A percentile compares a stretch with the other conserved stretches of the same genome.
These are phyloP conservation scores for Strix uralensis DNA, from an alignment of 2,113 vertebrate genomes.

Conservation along the genomic window DNA sequence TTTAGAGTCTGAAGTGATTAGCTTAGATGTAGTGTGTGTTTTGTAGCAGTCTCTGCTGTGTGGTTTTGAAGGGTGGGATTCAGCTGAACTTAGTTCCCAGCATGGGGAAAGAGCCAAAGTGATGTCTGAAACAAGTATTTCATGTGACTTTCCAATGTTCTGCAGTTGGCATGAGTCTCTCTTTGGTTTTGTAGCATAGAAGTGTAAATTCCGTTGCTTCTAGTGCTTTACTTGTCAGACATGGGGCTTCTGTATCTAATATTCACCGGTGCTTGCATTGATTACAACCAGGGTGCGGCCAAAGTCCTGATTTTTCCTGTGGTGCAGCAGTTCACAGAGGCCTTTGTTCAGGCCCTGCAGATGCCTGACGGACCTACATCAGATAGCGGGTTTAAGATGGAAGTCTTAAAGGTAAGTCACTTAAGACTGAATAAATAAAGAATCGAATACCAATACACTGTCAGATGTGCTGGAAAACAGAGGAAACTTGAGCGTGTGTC, in stretches of 20 bases:
- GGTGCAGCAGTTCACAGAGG: conserved; percentile 97
- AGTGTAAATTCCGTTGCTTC: not conserved
- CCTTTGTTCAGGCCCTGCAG: conserved; percentile 95
- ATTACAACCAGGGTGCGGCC: conserved; percentile 86
- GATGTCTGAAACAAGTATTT: not conserved
- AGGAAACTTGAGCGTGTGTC: not conserved
- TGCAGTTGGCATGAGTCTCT: not conserved
- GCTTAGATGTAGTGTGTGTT: not conserved
- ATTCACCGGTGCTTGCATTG: not conserved
- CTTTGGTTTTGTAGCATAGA: not conserved
- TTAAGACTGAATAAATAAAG: not conserved
- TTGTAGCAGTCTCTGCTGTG: not conserved
- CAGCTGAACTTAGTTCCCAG: not conserved
- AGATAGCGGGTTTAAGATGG: conserved; percentile 97
- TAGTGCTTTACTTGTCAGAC: not conserved
- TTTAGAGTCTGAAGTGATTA: not conserved
- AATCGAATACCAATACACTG: not conserved
- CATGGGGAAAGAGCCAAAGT: not conserved
- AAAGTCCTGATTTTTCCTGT: conserved; percentile 95
- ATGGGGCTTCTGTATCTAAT: not conserved
- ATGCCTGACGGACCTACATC: conserved; percentile 93
- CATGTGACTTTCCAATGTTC: not conserved
- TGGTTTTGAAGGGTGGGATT: not conserved
- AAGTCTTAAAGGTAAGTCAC: conserved; percentile 89
- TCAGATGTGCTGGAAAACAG: not conserved